phyloP scores from a whole-genome alignment of 2,797 vertebrate species.

The Masticophis lateralis region DNA sequence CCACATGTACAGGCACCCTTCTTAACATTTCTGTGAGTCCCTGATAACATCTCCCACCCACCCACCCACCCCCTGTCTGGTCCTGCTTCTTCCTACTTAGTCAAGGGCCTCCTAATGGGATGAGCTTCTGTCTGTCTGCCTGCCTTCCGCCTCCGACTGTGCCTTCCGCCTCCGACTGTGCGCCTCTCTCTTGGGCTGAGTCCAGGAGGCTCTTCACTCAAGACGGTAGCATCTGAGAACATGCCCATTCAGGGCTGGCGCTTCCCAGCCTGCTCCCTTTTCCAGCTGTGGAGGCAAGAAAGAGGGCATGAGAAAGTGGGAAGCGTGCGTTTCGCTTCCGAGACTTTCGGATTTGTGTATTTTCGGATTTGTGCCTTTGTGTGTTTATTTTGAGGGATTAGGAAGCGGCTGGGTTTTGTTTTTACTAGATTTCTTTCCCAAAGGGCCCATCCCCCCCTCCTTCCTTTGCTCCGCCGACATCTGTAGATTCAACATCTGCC shows the following conservation, averaged over 20 bases:
- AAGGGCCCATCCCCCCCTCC: not conserved
- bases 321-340: not conserved
- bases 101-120: not conserved
- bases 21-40: not conserved
- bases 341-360: not conserved
- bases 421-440: not conserved
- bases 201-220: not conserved
- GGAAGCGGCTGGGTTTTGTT: not conserved
- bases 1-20: not conserved
- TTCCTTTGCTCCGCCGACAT: not conserved
- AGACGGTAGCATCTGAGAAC: not conserved
- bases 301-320: not conserved
- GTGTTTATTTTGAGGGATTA: not conserved
- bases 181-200: not conserved
- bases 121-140: not conserved
- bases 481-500: not conserved
- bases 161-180: not conserved
- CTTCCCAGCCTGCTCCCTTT: not conserved
- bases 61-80: not conserved
- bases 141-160: not conserved
- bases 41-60: not conserved
- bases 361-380: no score
- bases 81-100: not conserved
- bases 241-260: not conserved
- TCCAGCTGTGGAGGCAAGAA: not conserved